Evolutionary conservation across 2,888 invertebrate genomes (phyloP).

Genomic region (Gastracanthus pulcherrimus): DNA sequence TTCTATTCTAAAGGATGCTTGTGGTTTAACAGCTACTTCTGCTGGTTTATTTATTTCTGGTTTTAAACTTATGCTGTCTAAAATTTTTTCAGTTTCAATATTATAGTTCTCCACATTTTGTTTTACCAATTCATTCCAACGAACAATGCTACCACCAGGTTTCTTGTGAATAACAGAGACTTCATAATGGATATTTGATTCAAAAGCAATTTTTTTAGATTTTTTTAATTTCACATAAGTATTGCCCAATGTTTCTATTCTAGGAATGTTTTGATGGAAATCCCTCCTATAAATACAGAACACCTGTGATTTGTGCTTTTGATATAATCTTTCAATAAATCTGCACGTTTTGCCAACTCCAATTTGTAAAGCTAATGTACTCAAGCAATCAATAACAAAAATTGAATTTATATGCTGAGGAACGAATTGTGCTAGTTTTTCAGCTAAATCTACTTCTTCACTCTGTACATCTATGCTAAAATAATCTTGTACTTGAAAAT

Average conservation of each 20-base stretch:
- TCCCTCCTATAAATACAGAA: slow-evolving; percentile 72
- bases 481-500: slow-evolving; percentile 68
- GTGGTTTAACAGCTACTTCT: slow-evolving; percentile 59
- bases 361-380: slow-evolving; percentile 66
- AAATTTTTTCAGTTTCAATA: slow-evolving; percentile 63
- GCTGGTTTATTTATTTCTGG: slow-evolving; percentile 19
- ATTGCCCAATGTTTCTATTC: slow-evolving; percentile 71
- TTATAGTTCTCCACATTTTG: slow-evolving; percentile 66
- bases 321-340: slow-evolving; percentile 69
- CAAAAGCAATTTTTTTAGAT: slow-evolving; percentile 48
- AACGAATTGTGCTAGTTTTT: slow-evolving; percentile 62
- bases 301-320: slow-evolving; percentile 63
- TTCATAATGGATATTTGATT: slow-evolving; percentile 41
- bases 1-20: slow-evolving; percentile 72
- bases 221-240: slow-evolving; percentile 68
- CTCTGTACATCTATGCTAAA: slow-evolving; percentile 64
- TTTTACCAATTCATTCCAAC: slow-evolving; percentile 64
- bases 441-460: slow-evolving; percentile 59
- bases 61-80: not conserved
- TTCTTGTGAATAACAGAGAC: slow-evolving; percentile 66
- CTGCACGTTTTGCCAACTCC: slow-evolving; percentile 66
- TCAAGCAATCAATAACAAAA: slow-evolving; percentile 71
- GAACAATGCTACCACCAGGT: slow-evolving; percentile 66
- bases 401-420: slow-evolving; percentile 60
- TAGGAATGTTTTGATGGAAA: slow-evolving; percentile 65